phyloP scores from a whole-genome alignment of 2,888 invertebrate species.

The Drosophila greeni region DNA sequence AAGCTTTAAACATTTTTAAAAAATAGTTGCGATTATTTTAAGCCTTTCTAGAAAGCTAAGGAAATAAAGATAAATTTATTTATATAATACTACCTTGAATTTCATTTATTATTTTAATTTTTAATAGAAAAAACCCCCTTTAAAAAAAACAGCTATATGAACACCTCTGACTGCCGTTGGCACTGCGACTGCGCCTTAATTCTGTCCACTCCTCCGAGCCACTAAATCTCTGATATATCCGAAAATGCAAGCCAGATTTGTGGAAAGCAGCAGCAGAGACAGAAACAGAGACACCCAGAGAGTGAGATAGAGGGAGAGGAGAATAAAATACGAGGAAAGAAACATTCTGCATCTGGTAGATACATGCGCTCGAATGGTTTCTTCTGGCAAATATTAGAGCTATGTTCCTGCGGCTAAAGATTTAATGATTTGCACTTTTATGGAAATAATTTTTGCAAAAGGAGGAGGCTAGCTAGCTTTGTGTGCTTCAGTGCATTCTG shows the following conservation, averaged over 20 bases:
- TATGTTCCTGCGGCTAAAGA: constrained; percentile 68
- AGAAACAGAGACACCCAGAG: not conserved
- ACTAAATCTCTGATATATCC: constrained; percentile 75
- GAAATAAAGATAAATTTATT: not conserved
- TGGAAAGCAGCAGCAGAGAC: constrained; percentile 18
- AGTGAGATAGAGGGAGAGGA: not conserved
- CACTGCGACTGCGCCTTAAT: constrained; percentile 73
- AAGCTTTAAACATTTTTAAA: too few species aligned
- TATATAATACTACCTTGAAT: not conserved
- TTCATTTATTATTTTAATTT: not conserved
- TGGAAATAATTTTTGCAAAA: constrained; percentile 69
- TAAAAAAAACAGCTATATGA: constrained; percentile 1
- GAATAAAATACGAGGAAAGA: constrained; percentile 12
- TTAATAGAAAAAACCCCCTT: too few species aligned
- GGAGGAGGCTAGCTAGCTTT: constrained; percentile 4
- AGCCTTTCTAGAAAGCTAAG: too few species aligned
- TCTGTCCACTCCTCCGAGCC: constrained; percentile 55
- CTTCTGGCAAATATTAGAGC: constrained; percentile 69
- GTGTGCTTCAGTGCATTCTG: constrained; percentile 16
- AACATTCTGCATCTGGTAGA: constrained; percentile 41
- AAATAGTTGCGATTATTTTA: too few species aligned
- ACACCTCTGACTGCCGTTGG: constrained; percentile 21
- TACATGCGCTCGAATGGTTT: constrained; percentile 60
- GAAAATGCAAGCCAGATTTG: constrained; percentile 70
- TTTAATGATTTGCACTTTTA: constrained; percentile 74